Percentiles rank a stretch among this genome's conserved stretches.
These are phyloP conservation scores for Andricus curvator DNA, from an alignment of 2,888 invertebrate genomes.

Conservation along the genomic window DNA sequence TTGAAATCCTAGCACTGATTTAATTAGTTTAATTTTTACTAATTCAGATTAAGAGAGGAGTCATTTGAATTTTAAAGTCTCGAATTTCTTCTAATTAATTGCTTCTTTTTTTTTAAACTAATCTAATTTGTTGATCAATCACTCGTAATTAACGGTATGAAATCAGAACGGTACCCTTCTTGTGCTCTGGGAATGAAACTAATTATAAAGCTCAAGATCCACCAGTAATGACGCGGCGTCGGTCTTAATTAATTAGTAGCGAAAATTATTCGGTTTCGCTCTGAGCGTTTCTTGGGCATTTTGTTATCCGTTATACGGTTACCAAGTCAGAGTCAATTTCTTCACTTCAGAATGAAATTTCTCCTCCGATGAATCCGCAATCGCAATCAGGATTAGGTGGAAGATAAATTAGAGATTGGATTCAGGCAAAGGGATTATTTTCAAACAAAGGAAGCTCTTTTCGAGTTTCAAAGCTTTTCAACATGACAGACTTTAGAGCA, in stretches of 20 bases:
- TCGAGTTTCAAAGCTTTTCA: not conserved
- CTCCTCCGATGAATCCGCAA: not conserved
- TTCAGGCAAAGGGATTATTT: not conserved
- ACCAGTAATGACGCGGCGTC: not conserved
- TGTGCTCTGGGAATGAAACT: slow-evolving; percentile 12
- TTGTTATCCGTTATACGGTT: not conserved
- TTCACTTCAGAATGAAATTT: not conserved
- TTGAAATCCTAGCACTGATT: too few relatives aligned
- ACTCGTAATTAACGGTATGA: not conserved
- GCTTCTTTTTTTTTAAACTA: not conserved
- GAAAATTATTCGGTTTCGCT: slow-evolving; percentile 36
- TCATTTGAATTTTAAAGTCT: not conserved
- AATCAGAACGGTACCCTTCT: not conserved
- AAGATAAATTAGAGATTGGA: not conserved
- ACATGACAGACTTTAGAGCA: not conserved
- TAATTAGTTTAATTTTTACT: too few relatives aligned
- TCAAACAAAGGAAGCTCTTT: not conserved
- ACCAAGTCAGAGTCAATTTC: not conserved
- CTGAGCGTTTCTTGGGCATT: not conserved
- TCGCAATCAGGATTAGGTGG: not conserved
- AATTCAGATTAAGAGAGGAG: too few relatives aligned
- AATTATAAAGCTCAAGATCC: slow-evolving; percentile 28
- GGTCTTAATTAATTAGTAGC: slow-evolving; percentile 36
- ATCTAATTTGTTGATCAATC: slow-evolving; percentile 3
- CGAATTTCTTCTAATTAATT: not conserved